These are phyloP conservation scores for Meda fulgida DNA, from an alignment of 2,797 vertebrate genomes.

Conservation along the genomic window DNA sequence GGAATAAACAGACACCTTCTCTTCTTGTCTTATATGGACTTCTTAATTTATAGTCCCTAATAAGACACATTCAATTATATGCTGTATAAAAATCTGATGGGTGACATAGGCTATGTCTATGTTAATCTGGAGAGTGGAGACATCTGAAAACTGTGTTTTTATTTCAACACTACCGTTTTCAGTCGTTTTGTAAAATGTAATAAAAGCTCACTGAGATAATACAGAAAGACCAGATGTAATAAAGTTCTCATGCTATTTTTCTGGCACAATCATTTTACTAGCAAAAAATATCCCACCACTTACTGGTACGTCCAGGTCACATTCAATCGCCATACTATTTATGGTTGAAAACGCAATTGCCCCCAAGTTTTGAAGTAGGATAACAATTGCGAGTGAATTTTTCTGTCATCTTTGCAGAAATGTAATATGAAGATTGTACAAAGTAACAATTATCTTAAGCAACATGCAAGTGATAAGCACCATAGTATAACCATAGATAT, in stretches of 20 bases:
- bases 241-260: not conserved
- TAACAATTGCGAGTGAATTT: not conserved
- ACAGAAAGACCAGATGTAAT: not conserved
- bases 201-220: not conserved
- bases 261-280: not conserved
- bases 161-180: too few relatives aligned
- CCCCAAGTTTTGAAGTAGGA: not conserved
- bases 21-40: not conserved
- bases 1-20: slow-evolving; percentile 1
- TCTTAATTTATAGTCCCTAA: not conserved
- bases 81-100: too few relatives aligned
- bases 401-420: not conserved
- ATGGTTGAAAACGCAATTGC: not conserved
- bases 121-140: not conserved
- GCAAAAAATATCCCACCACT: not conserved
- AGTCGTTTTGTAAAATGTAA: not conserved
- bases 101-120: not conserved
- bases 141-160: not conserved
- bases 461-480: not conserved
- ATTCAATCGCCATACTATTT: not conserved
- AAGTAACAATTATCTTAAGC: not conserved
- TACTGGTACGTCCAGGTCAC: not conserved
- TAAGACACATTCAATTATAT: not conserved
- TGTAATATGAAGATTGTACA: not conserved
- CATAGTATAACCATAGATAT: too few relatives aligned